These are phyloP conservation scores for Cheirogaleus major DNA, from an alignment of 2,797 vertebrate genomes.

Conservation along the genomic window DNA sequence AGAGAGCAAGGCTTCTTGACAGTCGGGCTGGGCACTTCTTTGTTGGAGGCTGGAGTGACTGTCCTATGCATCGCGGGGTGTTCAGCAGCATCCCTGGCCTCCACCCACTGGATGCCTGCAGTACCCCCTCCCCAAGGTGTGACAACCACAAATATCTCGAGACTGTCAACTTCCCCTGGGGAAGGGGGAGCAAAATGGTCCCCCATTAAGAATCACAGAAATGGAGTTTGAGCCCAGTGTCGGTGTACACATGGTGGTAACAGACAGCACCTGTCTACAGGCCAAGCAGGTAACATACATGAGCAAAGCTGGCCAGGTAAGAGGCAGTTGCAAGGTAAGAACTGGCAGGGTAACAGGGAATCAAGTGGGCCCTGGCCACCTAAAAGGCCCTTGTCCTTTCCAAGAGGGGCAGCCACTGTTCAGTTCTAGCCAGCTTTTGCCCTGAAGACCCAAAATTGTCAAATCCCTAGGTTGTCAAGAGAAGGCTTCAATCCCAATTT, in stretches of 20 bases:
- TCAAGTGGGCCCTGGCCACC: not conserved
- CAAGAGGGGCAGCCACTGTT: not conserved
- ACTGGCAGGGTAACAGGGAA: not conserved
- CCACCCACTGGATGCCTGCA: not conserved
- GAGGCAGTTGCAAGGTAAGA: not conserved
- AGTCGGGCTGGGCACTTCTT: not conserved
- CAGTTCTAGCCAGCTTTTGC: not conserved
- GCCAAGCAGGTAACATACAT: not conserved
- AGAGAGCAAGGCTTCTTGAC: not conserved
- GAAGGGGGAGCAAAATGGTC: accelerated
- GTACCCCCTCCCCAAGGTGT: not conserved
- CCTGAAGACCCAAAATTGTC: not conserved
- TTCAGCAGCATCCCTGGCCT: not conserved
- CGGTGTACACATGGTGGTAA: accelerated
- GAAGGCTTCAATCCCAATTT: not conserved
- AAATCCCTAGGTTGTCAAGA: not conserved
- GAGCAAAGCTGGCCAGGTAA: not conserved
- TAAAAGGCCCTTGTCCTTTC: not conserved
- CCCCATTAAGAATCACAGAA: not conserved
- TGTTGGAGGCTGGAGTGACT: accelerated
- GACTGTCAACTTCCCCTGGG: not conserved
- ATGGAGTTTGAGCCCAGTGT: not conserved
- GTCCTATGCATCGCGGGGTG: not conserved
- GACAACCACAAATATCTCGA: not conserved
- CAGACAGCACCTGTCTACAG: not conserved